Evolutionary conservation across 2,888 invertebrate species (phyloP), one percentile per base, ranked within the genome.

Genomic region (Palloptera scutellata): DNA sequence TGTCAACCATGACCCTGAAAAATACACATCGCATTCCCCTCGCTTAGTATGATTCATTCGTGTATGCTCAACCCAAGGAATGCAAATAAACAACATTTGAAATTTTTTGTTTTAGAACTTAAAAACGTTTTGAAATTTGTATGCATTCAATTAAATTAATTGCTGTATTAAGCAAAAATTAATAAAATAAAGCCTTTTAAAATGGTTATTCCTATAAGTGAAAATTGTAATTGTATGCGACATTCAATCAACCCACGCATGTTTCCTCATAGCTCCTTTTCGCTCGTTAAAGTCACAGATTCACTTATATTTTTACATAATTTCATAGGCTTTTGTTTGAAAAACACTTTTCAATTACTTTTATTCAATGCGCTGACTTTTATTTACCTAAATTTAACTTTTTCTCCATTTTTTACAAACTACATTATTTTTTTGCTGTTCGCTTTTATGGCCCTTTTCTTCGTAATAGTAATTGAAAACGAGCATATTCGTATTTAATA

Each of bases 391-490:
- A 70, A 61, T 59, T 64, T 55, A 55, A 55, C 40, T 64, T 64
- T 54, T 68, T 70, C 61, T 66, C 70, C 70, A 70, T 70, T 66
- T 68, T 66, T 66, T 59, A 52, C 54, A 41, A 61, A n/a, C 70
- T 70, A 70, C 70, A 70, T 70, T 66, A 66, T 68, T 68, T 51
- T 61, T 65, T 52, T 20, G 61, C 15, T 57, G 48, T 13, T 57
- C 41, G 48, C 48, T 55, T 66, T 55, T 60, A 54, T 55, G 54
- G 61, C 66, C 30, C 20, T 59, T 59, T 64, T 57, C 66, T 62
- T 69, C 51, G 41, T 60, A 61, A 58, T 19, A 53, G 15, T n/a
- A 19, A 13, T 1, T 15, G 15, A 8, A 48, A 48, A 48, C 10
- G 5, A 48, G 8, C 15, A 48, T 5, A 48, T n/a, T 10, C 13